phyloP scores from a whole-genome alignment of 2,113 vertebrate species.

The Bos taurus region ARS-UCD2.0 NC_037333.1:113785501-113786000 shows the following conservation, averaged over 20 bases:
- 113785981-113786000: background rate
- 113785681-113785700: background rate
- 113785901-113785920: background rate
- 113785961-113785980: background rate
- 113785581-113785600: background rate
- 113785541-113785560: background rate
- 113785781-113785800: constrained; percentile 5
- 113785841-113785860: constrained; percentile 57
- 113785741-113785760: constrained; percentile 25
- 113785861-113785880: constrained; percentile 50
- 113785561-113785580: constrained; percentile 52
- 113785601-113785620: constrained; percentile 37
- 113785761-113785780: constrained; percentile 61
- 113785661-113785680: background rate
- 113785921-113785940: background rate
- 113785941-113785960: rapidly evolving
- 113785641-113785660: rapidly evolving
- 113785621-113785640: background rate
- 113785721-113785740: constrained; percentile 64
- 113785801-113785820: constrained; percentile 39
- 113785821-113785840: constrained; percentile 68
- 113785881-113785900: background rate
- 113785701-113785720: constrained; percentile 50
- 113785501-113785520: rapidly evolving
- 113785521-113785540: background rate